Percentiles rank a stretch among this genome's conserved stretches.
phyloP scores from a whole-genome alignment of 2,113 vertebrate species.

The Gobiocypris rarus region DNA sequence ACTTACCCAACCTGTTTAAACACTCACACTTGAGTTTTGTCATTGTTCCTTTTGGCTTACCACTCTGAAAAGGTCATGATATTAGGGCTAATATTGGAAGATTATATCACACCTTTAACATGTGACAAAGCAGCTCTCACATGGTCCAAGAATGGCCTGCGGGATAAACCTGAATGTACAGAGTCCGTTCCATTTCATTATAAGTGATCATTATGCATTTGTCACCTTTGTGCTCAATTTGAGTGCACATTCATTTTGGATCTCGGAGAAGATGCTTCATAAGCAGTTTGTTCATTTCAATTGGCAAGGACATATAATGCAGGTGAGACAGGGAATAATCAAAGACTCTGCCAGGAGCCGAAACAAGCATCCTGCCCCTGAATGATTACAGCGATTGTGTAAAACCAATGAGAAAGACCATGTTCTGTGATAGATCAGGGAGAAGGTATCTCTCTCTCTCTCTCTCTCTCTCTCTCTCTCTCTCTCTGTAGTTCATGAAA shows the following conservation, averaged over 20 bases:
- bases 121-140: slow-evolving; percentile 28
- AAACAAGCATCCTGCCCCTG: slow-evolving; percentile 9
- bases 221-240: neutral
- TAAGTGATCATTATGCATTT: slow-evolving; percentile 12
- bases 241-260: neutral
- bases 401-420: slow-evolving; percentile 23
- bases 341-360: slow-evolving; percentile 6
- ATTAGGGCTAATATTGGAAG: slow-evolving; percentile 35
- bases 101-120: slow-evolving; percentile 5
- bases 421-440: slow-evolving; percentile 21
- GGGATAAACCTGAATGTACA: neutral
- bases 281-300: slow-evolving; percentile 14
- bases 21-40: slow-evolving; percentile 1
- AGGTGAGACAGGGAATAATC: slow-evolving; percentile 25
- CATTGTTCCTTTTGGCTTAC: slow-evolving; percentile 19
- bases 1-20: neutral
- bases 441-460: neutral
- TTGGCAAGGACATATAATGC: slow-evolving; percentile 6
- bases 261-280: slow-evolving; percentile 18
- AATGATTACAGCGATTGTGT: slow-evolving; percentile 31
- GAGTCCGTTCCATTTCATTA: neutral
- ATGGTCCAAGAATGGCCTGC: slow-evolving; percentile 13
- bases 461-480: slow-evolving; percentile 4
- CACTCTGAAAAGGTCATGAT: slow-evolving; percentile 39
- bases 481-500: slow-evolving; percentile 16